phyloP scores from a whole-genome alignment of 2,797 vertebrate species.

The Halcyon chelicuti region DNA sequence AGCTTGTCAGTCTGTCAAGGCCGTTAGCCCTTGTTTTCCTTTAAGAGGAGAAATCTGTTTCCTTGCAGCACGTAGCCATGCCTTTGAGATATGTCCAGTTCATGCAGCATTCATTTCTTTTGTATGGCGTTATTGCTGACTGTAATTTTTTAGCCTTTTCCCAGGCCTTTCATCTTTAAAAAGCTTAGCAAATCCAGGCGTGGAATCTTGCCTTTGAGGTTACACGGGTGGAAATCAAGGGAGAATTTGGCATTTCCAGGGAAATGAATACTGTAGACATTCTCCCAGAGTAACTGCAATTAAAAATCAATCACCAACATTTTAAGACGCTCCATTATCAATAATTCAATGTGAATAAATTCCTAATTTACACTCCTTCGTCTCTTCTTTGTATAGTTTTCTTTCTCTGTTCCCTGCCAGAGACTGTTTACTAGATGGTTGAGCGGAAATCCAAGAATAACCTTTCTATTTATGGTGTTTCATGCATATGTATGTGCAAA shows the following conservation, averaged over 20 bases:
- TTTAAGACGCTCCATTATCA: neutral
- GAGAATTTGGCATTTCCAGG: neutral
- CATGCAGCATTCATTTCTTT: neutral
- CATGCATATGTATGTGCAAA: conserved; percentile 68
- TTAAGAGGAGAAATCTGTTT: neutral
- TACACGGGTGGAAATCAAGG: neutral
- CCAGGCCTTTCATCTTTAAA: conserved; percentile 64
- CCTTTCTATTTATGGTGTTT: conserved; percentile 64
- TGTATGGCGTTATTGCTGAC: neutral
- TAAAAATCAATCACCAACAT: neutral
- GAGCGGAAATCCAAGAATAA: conserved; percentile 70
- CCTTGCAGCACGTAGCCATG: neutral
- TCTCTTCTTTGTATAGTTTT: neutral
- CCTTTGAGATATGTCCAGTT: neutral
- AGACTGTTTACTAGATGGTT: conserved; percentile 67
- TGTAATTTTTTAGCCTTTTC: conserved; percentile 24
- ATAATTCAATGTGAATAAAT: conserved; percentile 47
- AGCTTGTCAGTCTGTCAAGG: conserved; percentile 6
- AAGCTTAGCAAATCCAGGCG: conserved; percentile 3
- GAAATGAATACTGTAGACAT: neutral
- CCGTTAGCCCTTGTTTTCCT: neutral
- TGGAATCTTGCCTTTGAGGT: conserved; percentile 26
- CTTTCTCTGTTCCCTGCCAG: conserved; percentile 32
- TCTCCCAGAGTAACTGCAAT: neutral
- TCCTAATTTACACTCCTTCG: neutral